These are phyloP conservation scores for Ovis aries DNA, from an alignment of 2,113 vertebrate species.

Conservation along the genomic window DNA sequence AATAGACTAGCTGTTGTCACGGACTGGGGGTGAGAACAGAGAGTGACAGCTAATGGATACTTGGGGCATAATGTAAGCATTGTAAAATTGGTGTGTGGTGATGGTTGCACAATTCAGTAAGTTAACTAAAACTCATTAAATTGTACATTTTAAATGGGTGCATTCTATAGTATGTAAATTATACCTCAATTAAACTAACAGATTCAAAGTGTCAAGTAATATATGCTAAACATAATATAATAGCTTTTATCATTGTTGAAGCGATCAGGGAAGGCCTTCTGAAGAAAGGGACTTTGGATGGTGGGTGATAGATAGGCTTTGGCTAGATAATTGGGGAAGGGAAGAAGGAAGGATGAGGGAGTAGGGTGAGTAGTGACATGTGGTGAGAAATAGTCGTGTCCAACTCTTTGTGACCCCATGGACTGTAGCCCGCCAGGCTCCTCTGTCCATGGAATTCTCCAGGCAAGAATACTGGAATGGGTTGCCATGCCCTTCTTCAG, in stretches of 20 bases:
- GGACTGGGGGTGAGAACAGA: background rate
- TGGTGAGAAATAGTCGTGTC: background rate
- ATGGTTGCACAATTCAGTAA: background rate
- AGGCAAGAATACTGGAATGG: background rate
- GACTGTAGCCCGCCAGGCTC: background rate
- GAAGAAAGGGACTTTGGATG: background rate
- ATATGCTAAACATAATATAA: background rate
- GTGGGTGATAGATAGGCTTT: background rate
- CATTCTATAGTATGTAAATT: background rate
- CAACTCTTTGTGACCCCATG: background rate
- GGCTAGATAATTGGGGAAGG: background rate
- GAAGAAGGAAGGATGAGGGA: background rate
- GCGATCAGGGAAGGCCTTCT: background rate
- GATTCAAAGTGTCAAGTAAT: background rate
- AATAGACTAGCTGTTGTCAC: background rate
- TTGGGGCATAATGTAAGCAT: background rate
- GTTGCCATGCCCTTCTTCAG: background rate
- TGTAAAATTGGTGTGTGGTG: background rate
- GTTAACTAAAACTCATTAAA: background rate
- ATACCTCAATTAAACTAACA: background rate
- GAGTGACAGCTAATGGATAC: background rate
- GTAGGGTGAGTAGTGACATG: background rate
- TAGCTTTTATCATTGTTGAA: conserved; percentile 6
- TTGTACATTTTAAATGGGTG: background rate
- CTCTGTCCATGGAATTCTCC: background rate